Percentiles rank a stretch among this genome's conserved stretches.
Evolutionary conservation across 2,113 vertebrate species (phyloP).

Genomic region (Burhinus oedicnemus): DNA sequence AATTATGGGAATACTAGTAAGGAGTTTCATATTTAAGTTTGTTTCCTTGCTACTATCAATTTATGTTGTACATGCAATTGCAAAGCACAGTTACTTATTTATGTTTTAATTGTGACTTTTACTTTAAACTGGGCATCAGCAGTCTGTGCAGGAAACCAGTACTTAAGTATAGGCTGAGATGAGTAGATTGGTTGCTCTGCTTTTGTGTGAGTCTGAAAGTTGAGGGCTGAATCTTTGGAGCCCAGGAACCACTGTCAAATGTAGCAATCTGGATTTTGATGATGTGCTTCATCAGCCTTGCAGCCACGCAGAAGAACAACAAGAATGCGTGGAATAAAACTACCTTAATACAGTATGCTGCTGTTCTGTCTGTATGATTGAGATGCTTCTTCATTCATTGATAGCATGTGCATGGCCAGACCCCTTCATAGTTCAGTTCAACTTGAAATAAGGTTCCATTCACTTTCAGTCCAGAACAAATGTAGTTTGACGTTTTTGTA

Average conservation of each 20-base stretch:
- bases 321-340: not conserved
- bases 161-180: not conserved
- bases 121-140: not conserved
- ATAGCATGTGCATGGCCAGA: not conserved
- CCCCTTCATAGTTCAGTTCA: not conserved
- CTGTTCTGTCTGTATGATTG: not conserved
- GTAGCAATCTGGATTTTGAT: not conserved
- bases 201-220: not conserved
- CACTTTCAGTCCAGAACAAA: not conserved
- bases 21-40: not conserved
- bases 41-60: not conserved
- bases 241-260: not conserved
- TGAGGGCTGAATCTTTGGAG: not conserved
- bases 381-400: not conserved
- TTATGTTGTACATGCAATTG: not conserved
- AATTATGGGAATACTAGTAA: not conserved
- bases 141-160: not conserved
- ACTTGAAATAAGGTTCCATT: not conserved
- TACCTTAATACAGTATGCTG: not conserved
- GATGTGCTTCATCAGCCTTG: not conserved
- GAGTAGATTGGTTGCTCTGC: not conserved
- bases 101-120: not conserved
- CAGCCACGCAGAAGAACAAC: not conserved
- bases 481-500: not conserved
- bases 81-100: not conserved